Evolutionary conservation across 2,113 vertebrate species (phyloP).

Genomic region (Bubo blakistoni): DNA sequence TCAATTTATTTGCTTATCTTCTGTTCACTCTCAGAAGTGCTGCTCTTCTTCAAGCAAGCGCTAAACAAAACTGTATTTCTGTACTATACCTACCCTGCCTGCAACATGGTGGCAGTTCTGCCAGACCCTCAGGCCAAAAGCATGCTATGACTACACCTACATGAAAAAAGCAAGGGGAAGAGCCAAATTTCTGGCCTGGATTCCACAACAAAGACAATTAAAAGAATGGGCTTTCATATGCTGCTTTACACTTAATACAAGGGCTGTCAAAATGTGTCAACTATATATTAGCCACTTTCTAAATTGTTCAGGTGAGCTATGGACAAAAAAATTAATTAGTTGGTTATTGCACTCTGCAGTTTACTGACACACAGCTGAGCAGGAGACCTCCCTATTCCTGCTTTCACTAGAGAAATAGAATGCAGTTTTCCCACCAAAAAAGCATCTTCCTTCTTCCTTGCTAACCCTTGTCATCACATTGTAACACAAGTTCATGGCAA

Average conservation of each 20-base stretch:
- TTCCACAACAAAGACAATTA: not conserved
- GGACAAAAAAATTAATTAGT: no score
- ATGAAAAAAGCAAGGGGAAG: not conserved
- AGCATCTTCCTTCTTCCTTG: not conserved
- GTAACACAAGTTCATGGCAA: not conserved
- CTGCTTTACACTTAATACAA: not conserved
- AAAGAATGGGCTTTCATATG: not conserved
- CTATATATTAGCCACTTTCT: not conserved
- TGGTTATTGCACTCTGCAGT: not conserved
- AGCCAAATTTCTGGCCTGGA: not conserved
- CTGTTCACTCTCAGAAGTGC: not conserved
- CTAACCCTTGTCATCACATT: not conserved
- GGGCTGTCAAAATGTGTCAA: not conserved
- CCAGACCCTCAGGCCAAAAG: not conserved
- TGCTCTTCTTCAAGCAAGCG: not conserved
- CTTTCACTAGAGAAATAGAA: not conserved
- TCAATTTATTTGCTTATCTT: not conserved
- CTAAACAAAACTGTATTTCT: not conserved
- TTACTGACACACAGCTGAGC: not conserved
- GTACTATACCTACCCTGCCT: not conserved
- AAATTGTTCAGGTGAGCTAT: not conserved
- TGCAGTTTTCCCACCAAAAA: not conserved
- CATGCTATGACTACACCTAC: not conserved
- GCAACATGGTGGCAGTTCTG: not conserved
- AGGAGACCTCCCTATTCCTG: not conserved